phyloP scores from a whole-genome alignment of 2,888 invertebrate species.

The Leptogaster cylindrica region DNA sequence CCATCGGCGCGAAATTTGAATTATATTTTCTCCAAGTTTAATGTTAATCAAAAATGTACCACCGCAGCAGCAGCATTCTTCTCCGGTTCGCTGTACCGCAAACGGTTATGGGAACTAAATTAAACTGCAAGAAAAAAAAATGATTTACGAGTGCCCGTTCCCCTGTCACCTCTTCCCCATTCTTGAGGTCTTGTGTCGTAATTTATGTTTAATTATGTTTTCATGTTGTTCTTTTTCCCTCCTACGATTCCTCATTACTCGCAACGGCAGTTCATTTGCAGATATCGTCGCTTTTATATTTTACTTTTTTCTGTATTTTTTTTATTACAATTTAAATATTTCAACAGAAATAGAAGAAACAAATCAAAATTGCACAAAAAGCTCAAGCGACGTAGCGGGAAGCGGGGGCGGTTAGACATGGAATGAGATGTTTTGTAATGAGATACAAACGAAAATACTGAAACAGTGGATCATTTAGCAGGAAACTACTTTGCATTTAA shows the following conservation, averaged over 20 bases:
- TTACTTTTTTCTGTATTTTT: too few species aligned
- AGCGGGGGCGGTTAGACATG: not conserved
- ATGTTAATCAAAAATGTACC: conserved; percentile 39
- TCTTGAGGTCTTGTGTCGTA: not conserved
- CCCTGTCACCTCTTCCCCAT: conserved; percentile 15
- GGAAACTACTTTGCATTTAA: conserved; percentile 63
- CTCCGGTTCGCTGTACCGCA: conserved; percentile 37
- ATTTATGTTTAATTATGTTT: conserved; percentile 40
- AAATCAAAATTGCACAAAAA: conserved; percentile 37
- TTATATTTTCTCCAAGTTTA: conserved; percentile 7
- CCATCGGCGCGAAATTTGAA: conserved; percentile 16
- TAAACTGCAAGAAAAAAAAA: conserved; percentile 27
- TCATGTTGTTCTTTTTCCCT: conserved; percentile 48
- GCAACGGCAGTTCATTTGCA: conserved; percentile 23
- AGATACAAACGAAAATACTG: conserved; percentile 42
- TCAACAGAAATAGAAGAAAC: conserved; percentile 35
- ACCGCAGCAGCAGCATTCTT: conserved; percentile 30
- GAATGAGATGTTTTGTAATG: conserved; percentile 36
- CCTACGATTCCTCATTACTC: conserved; percentile 45
- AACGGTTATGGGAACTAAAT: conserved; percentile 39
- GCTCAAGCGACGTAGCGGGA: not conserved
- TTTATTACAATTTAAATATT: conserved; percentile 42
- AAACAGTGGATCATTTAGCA: conserved; percentile 54
- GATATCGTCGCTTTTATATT: conserved; percentile 32
- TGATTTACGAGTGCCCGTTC: conserved; percentile 35